Base-by-base conservation (phyloP, 1,140 invertebrate species). In the Cataglyphis hispanica region DNA sequence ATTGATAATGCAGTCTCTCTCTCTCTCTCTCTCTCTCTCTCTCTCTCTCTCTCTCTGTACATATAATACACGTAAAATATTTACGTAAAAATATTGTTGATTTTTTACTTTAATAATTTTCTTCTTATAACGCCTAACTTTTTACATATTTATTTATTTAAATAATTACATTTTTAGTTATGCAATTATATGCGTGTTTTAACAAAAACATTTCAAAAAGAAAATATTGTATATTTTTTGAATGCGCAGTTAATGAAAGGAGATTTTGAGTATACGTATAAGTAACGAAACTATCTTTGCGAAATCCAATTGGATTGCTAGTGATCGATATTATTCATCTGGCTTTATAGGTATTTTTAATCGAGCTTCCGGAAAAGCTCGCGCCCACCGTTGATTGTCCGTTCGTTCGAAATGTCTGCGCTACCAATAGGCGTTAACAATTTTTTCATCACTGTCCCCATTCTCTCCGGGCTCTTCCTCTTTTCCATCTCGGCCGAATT, bases 331-430 rank as follows among this genome's bases (percentile, higher is more conserved):
- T 78, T 53, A 83, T 58, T 72, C 63, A 13, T 80, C 25, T 25
- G 40, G 66, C 1, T 70, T 81, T 40, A 70, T 81, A 11, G 66
- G 4, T 50, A 81, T 66, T 67, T 67, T 81, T 53, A 53, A 72
- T 63, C 84, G 37, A 40, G 67, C 61, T 78, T 72, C 13, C 31
- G 50, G 40, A 80, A 87, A 89, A 80, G 67, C 67, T 72, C 77
- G 58, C 50, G 46, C 77, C 77, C 43, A 53, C 61, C 50, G 66
- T 40, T 40, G 77, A 70, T 70, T 81, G 77, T 69, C 70, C 53
- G 25, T 22, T 27, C 37, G 46, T 50, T 50, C 50, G 31, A 81
- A 81, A 72, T 22, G 66, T 72, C 50, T 50, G 64, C 50, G 34
- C 19, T 56, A 50, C 31, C 31, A 61, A 78, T 58, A 70, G 64